Percentiles rank a stretch among this genome's conserved stretches.
phyloP scores from a whole-genome alignment of 2,888 invertebrate genomes.

The Scaptomyza caliginosa region DNA sequence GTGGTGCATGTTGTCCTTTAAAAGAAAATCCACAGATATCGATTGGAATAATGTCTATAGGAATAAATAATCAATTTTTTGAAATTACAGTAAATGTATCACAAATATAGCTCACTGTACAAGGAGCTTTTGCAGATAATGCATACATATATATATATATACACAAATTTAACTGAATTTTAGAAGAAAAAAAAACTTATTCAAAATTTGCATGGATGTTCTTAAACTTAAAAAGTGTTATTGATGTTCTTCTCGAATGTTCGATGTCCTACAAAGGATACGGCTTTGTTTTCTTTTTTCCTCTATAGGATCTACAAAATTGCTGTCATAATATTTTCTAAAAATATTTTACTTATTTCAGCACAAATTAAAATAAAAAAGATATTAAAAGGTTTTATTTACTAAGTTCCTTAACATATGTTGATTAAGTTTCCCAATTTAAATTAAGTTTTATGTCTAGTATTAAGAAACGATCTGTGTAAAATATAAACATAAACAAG shows the following conservation, averaged over 20 bases:
- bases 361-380: neutral
- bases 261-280: neutral
- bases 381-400: neutral
- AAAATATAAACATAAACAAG: neutral
- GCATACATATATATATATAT: neutral
- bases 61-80: conserved; percentile 5
- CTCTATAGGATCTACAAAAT: neutral
- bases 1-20: neutral
- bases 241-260: neutral
- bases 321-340: neutral
- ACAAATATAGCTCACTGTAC: neutral
- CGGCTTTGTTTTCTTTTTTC: neutral
- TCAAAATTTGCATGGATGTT: neutral
- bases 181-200: neutral
- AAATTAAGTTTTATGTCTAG: neutral
- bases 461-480: conserved; percentile 1
- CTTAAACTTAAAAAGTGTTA: neutral
- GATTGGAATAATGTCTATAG: neutral
- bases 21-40: neutral
- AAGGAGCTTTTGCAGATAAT: neutral
- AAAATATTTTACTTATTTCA: neutral
- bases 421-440: neutral
- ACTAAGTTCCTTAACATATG: neutral
- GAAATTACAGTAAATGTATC: neutral
- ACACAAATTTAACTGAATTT: neutral